Evolutionary conservation across 2,888 invertebrate genomes (phyloP).

Genomic region (Idaea dimidiata): DNA sequence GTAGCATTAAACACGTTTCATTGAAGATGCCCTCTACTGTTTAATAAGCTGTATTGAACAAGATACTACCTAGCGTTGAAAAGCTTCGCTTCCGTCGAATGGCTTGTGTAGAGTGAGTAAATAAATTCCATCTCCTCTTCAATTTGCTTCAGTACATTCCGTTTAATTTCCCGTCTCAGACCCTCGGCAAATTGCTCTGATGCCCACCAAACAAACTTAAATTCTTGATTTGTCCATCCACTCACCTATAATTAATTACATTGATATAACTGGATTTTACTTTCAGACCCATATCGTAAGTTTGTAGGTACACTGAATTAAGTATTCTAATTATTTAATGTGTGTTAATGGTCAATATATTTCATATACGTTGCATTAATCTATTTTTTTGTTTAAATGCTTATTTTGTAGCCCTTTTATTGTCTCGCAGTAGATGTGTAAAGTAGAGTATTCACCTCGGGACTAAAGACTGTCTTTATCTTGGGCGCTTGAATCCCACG

Average conservation of each 20-base stretch:
- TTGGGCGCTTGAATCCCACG: too few species aligned
- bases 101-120: slow-evolving; percentile 4
- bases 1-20: not conserved
- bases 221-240: not conserved
- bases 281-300: too few species aligned
- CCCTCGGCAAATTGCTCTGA: slow-evolving; percentile 11
- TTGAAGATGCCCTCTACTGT: not conserved
- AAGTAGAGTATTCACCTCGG: too few species aligned
- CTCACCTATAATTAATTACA: not conserved
- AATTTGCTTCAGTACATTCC: slow-evolving; percentile 19
- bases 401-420: too few species aligned
- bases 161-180: slow-evolving; percentile 26
- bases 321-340: too few species aligned
- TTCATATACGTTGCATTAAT: too few species aligned
- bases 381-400: too few species aligned
- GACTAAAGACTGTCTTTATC: too few species aligned
- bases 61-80: not conserved
- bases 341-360: too few species aligned
- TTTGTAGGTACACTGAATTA: too few species aligned
- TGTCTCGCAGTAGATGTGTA: too few species aligned
- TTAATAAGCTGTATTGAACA: not conserved
- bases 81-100: not conserved
- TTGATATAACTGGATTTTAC: not conserved
- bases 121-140: slow-evolving; percentile 20
- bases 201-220: slow-evolving; percentile 12